A percentile compares a stretch with the other conserved stretches of the same genome.
phyloP scores from a whole-genome alignment of 1,140 invertebrate genomes.

The Calephelis virginiensis region DNA sequence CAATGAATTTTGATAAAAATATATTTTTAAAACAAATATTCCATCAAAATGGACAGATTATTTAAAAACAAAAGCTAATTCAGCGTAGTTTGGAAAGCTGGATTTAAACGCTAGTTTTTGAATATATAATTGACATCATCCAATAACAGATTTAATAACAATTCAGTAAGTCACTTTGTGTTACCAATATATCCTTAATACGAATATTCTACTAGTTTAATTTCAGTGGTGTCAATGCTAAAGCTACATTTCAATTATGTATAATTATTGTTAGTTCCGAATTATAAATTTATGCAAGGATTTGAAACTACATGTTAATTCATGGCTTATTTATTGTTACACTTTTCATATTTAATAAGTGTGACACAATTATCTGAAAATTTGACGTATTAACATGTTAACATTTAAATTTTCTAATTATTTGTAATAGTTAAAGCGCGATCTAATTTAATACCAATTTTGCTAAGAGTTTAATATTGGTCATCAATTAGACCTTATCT shows the following conservation, averaged over 20 bases:
- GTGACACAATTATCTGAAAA: background rate
- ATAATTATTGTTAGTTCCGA: slow-evolving; percentile 5
- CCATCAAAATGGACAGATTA: slow-evolving; percentile 70
- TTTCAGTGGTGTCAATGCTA: background rate
- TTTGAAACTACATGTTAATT: background rate
- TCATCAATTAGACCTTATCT: background rate
- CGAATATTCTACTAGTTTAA: background rate
- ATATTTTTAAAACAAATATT: slow-evolving; percentile 67
- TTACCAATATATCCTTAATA: slow-evolving; percentile 9
- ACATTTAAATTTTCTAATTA: background rate
- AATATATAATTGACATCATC: slow-evolving; percentile 19
- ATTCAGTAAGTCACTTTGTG: slow-evolving; percentile 18
- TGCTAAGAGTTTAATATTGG: background rate
- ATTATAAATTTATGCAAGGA: background rate
- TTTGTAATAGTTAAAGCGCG: slow-evolving; percentile 3
- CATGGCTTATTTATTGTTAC: background rate
- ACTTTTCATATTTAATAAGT: background rate
- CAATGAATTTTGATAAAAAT: slow-evolving; percentile 69
- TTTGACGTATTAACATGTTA: background rate
- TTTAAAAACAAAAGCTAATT: slow-evolving; percentile 40
- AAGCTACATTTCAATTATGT: background rate
- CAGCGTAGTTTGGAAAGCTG: slow-evolving; percentile 38
- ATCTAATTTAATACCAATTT: background rate
- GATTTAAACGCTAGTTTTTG: slow-evolving; percentile 59
- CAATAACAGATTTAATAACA: slow-evolving; percentile 17